A percentile compares a stretch with the other conserved stretches of the same genome.
These are phyloP conservation scores for Sarcophaga bullata DNA, from an alignment of 1,140 invertebrate genomes.

Conservation along the genomic window DNA sequence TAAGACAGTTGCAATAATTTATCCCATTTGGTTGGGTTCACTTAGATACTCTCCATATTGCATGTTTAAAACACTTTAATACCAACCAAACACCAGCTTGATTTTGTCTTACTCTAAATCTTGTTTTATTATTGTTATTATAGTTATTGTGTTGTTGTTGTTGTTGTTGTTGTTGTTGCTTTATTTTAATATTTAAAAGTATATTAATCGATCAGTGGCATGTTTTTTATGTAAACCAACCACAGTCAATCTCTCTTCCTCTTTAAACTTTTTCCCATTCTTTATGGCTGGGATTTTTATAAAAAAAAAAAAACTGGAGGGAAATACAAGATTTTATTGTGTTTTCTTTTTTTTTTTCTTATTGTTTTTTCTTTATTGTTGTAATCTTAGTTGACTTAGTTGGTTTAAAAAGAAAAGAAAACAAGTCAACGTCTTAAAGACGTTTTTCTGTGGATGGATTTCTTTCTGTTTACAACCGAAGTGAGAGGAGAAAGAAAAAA, in stretches of 20 bases:
- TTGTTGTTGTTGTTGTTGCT: not conserved
- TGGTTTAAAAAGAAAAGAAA: no score
- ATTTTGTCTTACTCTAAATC: conserved; percentile 7
- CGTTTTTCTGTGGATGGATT: not conserved
- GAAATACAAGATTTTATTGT: not conserved
- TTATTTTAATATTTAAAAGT: not conserved
- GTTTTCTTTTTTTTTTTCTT: no score
- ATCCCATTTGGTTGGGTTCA: no score
- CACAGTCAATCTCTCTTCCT: no score
- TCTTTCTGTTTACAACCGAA: not conserved
- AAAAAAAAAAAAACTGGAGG: not conserved
- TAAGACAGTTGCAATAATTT: no score
- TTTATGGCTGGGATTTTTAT: not conserved
- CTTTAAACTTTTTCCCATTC: not conserved
- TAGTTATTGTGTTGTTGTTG: no score
- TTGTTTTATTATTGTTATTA: conserved; percentile 21
- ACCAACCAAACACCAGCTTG: not conserved
- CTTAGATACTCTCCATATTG: not conserved
- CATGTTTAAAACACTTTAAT: conserved; percentile 22
- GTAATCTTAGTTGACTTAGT: no score
- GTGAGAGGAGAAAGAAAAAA: not conserved
- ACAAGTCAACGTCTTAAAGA: no score
- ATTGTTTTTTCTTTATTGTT: no score
- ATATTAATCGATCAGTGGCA: conserved; percentile 38
- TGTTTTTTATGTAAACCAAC: not conserved